Conservation (phyloP, 2,797 vertebrate species). For the Calcarius lapponicus region DNA sequence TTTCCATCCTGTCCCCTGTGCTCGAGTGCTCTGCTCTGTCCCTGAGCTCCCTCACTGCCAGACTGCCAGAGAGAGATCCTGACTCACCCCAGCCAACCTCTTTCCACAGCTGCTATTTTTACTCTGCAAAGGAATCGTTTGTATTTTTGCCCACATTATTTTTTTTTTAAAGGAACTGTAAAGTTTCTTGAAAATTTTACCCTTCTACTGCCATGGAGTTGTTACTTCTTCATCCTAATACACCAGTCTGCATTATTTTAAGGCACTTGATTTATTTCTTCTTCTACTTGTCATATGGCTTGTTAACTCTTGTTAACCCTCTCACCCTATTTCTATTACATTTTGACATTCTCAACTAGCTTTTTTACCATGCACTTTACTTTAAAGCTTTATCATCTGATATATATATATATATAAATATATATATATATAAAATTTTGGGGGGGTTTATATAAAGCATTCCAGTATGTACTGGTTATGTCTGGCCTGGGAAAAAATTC, state of each 20-base stretch:
- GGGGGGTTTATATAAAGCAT: background rate
- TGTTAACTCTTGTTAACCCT: background rate
- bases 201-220: background rate
- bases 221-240: background rate
- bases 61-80: background rate
- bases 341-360: background rate
- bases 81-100: background rate
- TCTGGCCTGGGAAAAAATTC: background rate
- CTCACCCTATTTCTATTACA: background rate
- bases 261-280: background rate
- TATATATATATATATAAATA: fast-evolving
- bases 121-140: background rate
- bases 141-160: background rate
- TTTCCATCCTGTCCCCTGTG: background rate
- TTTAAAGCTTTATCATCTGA: background rate
- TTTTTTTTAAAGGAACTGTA: background rate
- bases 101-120: background rate
- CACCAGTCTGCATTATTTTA: background rate
- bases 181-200: background rate
- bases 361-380: background rate
- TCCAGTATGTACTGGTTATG: background rate
- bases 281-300: background rate
- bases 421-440: too few species aligned
- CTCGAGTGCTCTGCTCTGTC: background rate
- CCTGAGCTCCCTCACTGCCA: background rate